Evolutionary conservation across 2,797 vertebrate genomes (phyloP).

Genomic region (Centropyge bicolor): DNA sequence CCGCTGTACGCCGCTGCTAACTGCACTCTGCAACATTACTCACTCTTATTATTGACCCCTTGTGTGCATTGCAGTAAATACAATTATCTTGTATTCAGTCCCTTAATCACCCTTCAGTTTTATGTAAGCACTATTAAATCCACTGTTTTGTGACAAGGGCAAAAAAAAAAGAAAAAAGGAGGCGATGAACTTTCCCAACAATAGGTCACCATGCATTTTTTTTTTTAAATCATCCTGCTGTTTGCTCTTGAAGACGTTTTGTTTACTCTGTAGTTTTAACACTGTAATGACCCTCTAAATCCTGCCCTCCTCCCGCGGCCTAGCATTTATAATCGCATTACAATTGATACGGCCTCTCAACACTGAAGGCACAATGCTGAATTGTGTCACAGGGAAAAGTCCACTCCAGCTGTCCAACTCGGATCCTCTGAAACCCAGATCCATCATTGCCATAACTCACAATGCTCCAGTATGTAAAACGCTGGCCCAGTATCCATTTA

Average conservation of each 20-base stretch:
- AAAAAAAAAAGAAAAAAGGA: not conserved
- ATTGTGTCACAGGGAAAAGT: conserved; percentile 50
- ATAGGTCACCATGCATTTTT: conserved; percentile 14
- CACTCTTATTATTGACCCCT: conserved; percentile 56
- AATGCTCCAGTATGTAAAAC: conserved; percentile 32
- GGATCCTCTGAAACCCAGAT: conserved; percentile 4
- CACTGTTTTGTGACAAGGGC: conserved; percentile 28
- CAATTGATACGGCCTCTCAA: conserved; percentile 29
- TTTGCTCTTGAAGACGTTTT: conserved; percentile 15
- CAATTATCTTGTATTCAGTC: conserved; percentile 43
- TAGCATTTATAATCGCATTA: conserved; percentile 43
- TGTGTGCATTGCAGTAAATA: conserved; percentile 58
- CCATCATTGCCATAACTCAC: conserved; percentile 37
- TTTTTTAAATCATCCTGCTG: conserved; percentile 11
- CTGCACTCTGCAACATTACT: conserved; percentile 45
- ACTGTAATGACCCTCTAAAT: conserved; percentile 48
- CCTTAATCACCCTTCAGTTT: conserved; percentile 55
- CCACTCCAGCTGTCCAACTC: conserved; percentile 9
- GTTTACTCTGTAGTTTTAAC: conserved; percentile 27
- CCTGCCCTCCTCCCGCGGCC: conserved; percentile 25
- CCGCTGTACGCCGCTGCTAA: conserved; percentile 34
- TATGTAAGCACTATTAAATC: conserved; percentile 40
- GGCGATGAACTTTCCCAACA: conserved; percentile 10
- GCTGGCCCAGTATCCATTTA: conserved; percentile 46
- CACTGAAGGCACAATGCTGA: conserved; percentile 37